A percentile compares a stretch with the other conserved stretches of the same genome.
These are phyloP conservation scores for Orchestes rusci DNA, from an alignment of 2,888 invertebrate genomes.

Conservation along the genomic window DNA sequence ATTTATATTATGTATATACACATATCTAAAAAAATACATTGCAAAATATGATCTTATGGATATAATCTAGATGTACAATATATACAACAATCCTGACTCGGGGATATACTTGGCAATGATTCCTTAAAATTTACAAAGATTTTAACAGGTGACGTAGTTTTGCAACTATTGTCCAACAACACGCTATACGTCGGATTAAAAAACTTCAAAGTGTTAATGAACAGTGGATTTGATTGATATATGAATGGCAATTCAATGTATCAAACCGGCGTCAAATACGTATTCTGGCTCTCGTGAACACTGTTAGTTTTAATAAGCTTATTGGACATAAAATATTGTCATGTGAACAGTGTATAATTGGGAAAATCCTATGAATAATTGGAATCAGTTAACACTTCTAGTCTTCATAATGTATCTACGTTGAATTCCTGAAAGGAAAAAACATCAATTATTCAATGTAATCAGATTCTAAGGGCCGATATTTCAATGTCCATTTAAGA, in stretches of 20 bases:
- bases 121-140: slow-evolving; percentile 18
- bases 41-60: slow-evolving; percentile 44
- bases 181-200: no score
- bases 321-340: slow-evolving; percentile 37
- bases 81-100: slow-evolving; percentile 37
- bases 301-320: no score
- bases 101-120: slow-evolving; percentile 37
- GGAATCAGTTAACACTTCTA: slow-evolving; percentile 13
- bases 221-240: no score
- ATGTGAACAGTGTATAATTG: slow-evolving; percentile 34
- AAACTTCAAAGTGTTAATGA: no score
- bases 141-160: no score
- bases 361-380: slow-evolving; percentile 22
- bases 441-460: no score
- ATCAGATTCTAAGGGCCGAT: no score
- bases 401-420: slow-evolving; percentile 31
- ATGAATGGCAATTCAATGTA: no score
- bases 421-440: slow-evolving; percentile 35
- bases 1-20: slow-evolving; percentile 40
- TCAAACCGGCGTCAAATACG: no score
- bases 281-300: no score
- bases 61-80: slow-evolving; percentile 46
- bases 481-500: no score
- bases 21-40: slow-evolving; percentile 47
- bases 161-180: no score